Conservation (phyloP, 2,888 invertebrate genomes). For the Drosophila acutilabella region DNA sequence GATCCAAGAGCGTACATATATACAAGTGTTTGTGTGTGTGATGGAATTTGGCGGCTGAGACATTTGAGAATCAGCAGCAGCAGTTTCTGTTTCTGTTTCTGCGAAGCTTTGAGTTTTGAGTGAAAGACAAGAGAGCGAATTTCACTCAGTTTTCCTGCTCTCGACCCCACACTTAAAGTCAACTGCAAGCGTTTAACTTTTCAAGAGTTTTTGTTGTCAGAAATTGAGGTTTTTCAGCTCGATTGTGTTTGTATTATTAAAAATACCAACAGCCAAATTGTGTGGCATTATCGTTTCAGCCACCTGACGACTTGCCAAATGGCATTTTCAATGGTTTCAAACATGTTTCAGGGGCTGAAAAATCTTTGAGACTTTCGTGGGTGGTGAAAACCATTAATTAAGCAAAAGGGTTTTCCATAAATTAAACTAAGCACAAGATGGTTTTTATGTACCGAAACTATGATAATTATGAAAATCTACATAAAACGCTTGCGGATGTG, state of each 20-base stretch:
- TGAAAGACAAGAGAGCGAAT: constrained; percentile 40
- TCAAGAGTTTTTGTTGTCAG: background rate
- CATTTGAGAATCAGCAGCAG: constrained; percentile 50
- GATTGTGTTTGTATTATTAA: constrained; percentile 55
- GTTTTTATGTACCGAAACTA: background rate
- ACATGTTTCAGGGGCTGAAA: background rate
- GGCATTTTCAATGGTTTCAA: constrained; percentile 18
- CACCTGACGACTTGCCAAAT: constrained; percentile 62
- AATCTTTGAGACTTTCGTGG: background rate
- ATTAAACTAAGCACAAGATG: background rate
- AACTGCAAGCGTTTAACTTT: constrained; percentile 17
- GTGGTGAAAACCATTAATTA: constrained; percentile 16
- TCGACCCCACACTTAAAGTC: constrained; percentile 14
- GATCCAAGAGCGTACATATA: constrained; percentile 8
- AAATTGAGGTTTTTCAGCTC: constrained; percentile 10
- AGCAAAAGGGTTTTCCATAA: constrained; percentile 12
- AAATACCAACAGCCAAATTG: constrained; percentile 45
- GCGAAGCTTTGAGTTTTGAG: constrained; percentile 63
- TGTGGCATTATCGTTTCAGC: constrained; percentile 52
- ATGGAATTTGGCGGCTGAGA: constrained; percentile 56
- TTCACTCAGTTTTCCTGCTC: constrained; percentile 20
- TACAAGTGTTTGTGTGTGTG: constrained; percentile 35
- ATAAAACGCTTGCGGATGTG: background rate
- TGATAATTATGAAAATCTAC: background rate
- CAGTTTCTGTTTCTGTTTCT: constrained; percentile 6